Percentiles rank a stretch among this genome's conserved stretches.
phyloP scores from a whole-genome alignment of 2,888 invertebrate species.

The Cryptosula pallasiana region DNA sequence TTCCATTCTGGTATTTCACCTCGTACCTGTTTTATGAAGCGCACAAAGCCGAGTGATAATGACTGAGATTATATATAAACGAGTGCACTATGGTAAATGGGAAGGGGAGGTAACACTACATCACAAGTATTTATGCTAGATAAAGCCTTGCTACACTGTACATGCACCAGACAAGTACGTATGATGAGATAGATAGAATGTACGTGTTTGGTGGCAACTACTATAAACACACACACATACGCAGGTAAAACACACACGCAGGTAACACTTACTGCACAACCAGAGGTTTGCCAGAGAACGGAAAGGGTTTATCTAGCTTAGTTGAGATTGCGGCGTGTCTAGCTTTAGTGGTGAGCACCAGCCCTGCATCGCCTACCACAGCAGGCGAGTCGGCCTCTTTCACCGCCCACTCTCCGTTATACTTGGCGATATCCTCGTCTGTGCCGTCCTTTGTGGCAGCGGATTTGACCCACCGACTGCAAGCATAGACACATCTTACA shows the following conservation, averaged over 20 bases:
- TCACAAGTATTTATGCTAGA: too few relatives aligned
- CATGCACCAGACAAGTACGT: too few relatives aligned
- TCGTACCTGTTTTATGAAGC: constrained; percentile 59
- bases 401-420: constrained; percentile 71
- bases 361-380: constrained; percentile 75
- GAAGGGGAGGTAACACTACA: too few relatives aligned
- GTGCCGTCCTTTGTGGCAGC: constrained; percentile 80
- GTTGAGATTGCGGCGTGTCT: constrained; percentile 91
- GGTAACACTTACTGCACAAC: constrained; percentile 80
- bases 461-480: constrained; percentile 71
- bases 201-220: too few relatives aligned
- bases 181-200: too few relatives aligned
- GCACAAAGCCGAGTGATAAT: too few relatives aligned
- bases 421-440: constrained; percentile 86
- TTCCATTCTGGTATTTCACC: constrained; percentile 79
- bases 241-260: too few relatives aligned
- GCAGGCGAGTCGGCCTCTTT: constrained; percentile 73
- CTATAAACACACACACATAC: too few relatives aligned
- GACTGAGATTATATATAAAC: too few relatives aligned
- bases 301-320: constrained; percentile 70
- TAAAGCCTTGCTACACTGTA: too few relatives aligned
- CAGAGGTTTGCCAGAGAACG: constrained; percentile 70
- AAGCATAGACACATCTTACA: too few relatives aligned
- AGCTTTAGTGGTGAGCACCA: constrained; percentile 87
- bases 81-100: too few relatives aligned